phyloP scores from a whole-genome alignment of 2,888 invertebrate genomes.

The Nemurella pictetii region DNA sequence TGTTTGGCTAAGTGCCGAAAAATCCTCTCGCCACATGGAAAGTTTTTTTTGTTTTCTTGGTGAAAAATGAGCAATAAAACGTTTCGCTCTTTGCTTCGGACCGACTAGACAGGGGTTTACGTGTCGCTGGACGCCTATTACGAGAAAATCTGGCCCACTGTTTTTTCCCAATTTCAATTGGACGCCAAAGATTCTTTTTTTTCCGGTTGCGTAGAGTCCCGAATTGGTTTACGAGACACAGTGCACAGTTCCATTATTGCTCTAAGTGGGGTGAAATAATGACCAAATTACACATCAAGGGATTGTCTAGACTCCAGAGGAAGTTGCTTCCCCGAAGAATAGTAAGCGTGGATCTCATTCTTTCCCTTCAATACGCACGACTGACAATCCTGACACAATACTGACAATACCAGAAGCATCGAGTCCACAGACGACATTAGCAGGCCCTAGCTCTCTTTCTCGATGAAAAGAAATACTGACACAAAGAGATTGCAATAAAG shows the following conservation, averaged over 20 bases:
- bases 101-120: neutral
- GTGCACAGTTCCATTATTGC: neutral
- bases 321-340: neutral
- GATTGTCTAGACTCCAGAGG: neutral
- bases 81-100: too few relatives aligned
- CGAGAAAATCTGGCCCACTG: neutral
- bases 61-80: neutral
- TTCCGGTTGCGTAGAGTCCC: neutral
- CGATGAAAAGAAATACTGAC: neutral
- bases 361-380: neutral
- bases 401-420: neutral
- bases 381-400: neutral
- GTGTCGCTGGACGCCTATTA: neutral
- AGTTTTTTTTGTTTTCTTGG: neutral
- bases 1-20: neutral
- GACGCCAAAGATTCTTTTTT: neutral
- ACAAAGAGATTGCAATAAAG: neutral
- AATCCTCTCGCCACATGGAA: neutral
- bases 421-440: neutral
- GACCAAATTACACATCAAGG: constrained; percentile 10
- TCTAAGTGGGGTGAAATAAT: constrained; percentile 5
- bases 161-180: too few relatives aligned
- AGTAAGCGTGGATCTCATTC: neutral
- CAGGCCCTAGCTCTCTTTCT: neutral
- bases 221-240: neutral